Percentiles rank a stretch among this genome's conserved stretches.
phyloP scores from a whole-genome alignment of 2,113 vertebrate species.

The Chionodraco myersi region DNA sequence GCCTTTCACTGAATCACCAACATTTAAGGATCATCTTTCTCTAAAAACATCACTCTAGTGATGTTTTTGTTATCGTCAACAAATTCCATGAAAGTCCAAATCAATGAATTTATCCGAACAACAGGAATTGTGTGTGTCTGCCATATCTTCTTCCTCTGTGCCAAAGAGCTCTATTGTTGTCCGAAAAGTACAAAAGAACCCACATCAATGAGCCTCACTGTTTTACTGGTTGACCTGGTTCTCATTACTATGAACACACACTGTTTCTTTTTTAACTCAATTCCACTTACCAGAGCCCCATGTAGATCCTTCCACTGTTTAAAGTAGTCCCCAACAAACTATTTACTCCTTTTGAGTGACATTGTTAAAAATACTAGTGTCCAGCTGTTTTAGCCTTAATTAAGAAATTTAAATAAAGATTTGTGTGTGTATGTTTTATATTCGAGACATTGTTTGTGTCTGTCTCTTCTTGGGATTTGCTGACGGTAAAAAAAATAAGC shows the following conservation, averaged over 20 bases:
- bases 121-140: background rate
- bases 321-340: background rate
- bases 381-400: background rate
- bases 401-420: background rate
- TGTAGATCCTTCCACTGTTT: background rate
- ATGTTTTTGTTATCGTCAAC: background rate
- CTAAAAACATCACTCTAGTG: background rate
- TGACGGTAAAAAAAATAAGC: background rate
- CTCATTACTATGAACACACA: background rate
- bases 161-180: no score
- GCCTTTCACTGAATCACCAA: constrained; percentile 7
- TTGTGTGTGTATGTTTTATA: background rate
- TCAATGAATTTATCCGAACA: background rate
- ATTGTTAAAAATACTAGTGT: background rate
- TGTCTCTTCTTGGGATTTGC: background rate
- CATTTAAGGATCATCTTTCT: background rate
- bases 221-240: background rate
- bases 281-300: background rate
- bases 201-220: no score
- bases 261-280: background rate
- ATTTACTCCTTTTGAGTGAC: background rate
- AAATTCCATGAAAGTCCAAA: background rate
- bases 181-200: no score
- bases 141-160: background rate
- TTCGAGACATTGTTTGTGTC: background rate